Base-by-base conservation (phyloP, 1,140 invertebrate genomes). In the Cotesia vestalis region DNA sequence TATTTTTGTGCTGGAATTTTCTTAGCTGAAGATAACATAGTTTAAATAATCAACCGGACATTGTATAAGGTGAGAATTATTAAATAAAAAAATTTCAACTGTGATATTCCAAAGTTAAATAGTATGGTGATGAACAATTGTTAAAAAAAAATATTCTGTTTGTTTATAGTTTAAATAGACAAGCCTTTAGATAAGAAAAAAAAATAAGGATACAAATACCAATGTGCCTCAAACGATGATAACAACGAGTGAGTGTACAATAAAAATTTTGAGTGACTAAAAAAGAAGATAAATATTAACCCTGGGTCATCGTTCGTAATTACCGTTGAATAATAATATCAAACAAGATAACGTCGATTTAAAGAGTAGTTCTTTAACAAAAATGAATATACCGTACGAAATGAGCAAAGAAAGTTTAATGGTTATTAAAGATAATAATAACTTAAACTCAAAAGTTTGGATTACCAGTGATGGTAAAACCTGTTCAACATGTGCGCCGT, bases 401-500 rank as follows among this genome's bases (percentile, higher is more conserved):
- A 46, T 46, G 40, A 46, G 40, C 40, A 46, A 46, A 46, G 40
- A 46, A 46, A 46, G 40, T 46, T 46, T 46, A 46, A 46, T 46
- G 40, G 40, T 46, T 46, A 46, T 11, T 11, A 46, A 46, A 46
- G 40, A 46, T 46, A 46, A 46, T 11, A 46, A 46, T 11, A 46
- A 46, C 6, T 46, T 11, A 46, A 9, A 46, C 40, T 46, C 40
- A 8, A 46, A 46, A 46, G 40, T 11, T 46, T 46, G 6, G 40
- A 46, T 46, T 6, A 46, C 40, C 40, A 46, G 40, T 46, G 40
- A 46, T 11, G 40, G 40, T 6, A 46, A 11, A 6, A 46, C 6
- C 38, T 64, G 62, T 40, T 35, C 62, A 14, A 64, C 52, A 55
- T 67, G 66, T 51, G 52, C 66, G 2, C 66, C 17, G 53, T 40